Conservation (phyloP, 2,797 vertebrate genomes). For the Brachymystax lenok region DNA sequence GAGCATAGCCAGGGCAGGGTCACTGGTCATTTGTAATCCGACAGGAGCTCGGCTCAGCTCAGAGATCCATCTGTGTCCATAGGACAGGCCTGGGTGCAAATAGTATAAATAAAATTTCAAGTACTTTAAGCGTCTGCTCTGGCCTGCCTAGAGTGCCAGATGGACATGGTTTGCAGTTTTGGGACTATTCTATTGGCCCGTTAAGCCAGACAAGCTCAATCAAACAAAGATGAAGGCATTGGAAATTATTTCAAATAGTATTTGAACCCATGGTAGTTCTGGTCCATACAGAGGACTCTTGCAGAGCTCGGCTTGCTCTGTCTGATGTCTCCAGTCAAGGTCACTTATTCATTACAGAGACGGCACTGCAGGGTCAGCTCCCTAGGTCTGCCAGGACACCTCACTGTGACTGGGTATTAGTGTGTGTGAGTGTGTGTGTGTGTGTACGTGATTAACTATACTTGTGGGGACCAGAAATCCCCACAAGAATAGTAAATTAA, state of each 20-base stretch:
- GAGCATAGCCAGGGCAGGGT: constrained; percentile 18
- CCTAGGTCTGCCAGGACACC: no score
- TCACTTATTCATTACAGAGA: constrained; percentile 55
- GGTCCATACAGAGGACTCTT: constrained; percentile 27
- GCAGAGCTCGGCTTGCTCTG: constrained; percentile 24
- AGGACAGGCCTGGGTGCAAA: not conserved
- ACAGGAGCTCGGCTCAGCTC: not conserved
- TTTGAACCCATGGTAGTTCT: not conserved
- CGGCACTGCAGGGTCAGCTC: not conserved
- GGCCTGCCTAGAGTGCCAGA: not conserved
- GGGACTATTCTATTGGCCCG: not conserved
- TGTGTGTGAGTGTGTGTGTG: not conserved
- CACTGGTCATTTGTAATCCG: constrained; percentile 33
- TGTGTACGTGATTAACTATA: no score
- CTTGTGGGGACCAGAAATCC: no score
- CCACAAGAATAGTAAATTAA: no score
- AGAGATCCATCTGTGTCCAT: not conserved
- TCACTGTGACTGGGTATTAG: not conserved
- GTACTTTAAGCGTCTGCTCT: not conserved
- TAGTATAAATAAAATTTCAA: not conserved
- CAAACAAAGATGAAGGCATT: not conserved
- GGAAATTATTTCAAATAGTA: not conserved
- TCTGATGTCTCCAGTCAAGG: constrained; percentile 61
- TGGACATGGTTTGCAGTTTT: not conserved
- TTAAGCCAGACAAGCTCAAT: not conserved